A percentile compares a stretch with the other conserved stretches of the same genome.
These are phyloP conservation scores for Ochotona princeps DNA, from an alignment of 2,113 vertebrate species.

Conservation along the genomic window DNA sequence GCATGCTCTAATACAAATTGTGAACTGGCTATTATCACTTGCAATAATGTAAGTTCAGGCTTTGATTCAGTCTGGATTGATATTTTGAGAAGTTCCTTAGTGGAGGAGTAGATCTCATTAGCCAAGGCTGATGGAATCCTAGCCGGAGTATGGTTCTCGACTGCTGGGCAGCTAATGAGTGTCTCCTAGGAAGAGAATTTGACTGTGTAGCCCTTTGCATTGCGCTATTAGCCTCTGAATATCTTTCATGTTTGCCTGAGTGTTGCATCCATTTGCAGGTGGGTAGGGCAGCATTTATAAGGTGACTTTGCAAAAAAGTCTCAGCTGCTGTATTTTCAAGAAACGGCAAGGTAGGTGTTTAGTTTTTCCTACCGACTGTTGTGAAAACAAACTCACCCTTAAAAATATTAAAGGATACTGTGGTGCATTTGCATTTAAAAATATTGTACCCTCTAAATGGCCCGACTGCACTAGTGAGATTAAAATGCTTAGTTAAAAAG, in stretches of 20 bases:
- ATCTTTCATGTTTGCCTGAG: background rate
- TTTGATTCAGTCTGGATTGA: slow-evolving; percentile 21
- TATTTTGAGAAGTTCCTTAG: slow-evolving; percentile 26
- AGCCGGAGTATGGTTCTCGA: background rate
- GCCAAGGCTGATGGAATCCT: slow-evolving; percentile 15
- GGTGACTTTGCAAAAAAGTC: background rate
- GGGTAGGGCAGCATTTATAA: background rate
- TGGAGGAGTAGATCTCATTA: slow-evolving; percentile 1
- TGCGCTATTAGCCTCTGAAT: background rate
- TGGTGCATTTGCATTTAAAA: slow-evolving; percentile 41
- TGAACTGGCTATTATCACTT: background rate
- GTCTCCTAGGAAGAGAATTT: background rate
- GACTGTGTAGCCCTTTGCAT: background rate
- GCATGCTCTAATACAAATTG: background rate
- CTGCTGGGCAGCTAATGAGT: background rate
- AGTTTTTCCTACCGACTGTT: background rate
- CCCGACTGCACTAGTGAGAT: background rate
- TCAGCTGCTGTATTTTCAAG: slow-evolving; percentile 42
- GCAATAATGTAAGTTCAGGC: background rate
- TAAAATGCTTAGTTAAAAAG: slow-evolving; percentile 59
- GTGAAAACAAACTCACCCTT: slow-evolving; percentile 17
- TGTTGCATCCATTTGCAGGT: background rate
- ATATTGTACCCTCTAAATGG: slow-evolving; percentile 16
- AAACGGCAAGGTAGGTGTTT: slow-evolving; percentile 13
- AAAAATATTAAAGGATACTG: slow-evolving; percentile 31